Evolutionary conservation across 2,113 vertebrate species (phyloP).

Genomic region (Nerophis lumbriciformis): DNA sequence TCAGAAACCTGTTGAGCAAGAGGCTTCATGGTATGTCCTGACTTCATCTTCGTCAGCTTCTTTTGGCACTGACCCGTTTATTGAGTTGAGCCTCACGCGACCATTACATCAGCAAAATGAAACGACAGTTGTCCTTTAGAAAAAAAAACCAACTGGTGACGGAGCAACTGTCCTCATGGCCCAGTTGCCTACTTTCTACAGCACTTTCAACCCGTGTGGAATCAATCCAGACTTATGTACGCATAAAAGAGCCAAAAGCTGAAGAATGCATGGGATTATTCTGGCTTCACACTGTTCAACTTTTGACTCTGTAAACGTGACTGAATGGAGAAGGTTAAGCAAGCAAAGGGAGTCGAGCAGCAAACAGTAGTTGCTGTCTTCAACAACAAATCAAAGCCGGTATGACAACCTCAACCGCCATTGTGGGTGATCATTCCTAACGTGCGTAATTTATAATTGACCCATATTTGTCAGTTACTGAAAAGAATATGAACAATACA

Average conservation of each 20-base stretch:
- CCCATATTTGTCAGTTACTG: conserved; percentile 21
- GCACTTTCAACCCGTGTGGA: neutral
- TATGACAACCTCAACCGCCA: neutral
- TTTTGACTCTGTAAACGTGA: conserved; percentile 8
- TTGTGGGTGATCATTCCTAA: conserved; percentile 4
- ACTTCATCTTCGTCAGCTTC: neutral
- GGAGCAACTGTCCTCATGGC: neutral
- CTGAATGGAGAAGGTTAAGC: conserved; percentile 28
- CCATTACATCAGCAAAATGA: neutral
- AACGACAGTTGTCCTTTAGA: neutral
- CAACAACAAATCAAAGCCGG: neutral
- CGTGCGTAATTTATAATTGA: conserved; percentile 21
- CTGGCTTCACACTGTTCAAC: neutral
- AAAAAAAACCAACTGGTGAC: neutral
- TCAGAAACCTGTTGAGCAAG: conserved; percentile 3
- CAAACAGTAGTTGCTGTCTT: neutral
- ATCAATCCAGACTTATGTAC: neutral
- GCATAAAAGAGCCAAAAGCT: neutral
- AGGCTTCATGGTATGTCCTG: neutral
- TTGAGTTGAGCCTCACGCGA: neutral
- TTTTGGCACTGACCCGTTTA: no score
- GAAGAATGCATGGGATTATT: conserved; percentile 4
- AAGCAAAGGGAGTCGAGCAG: conserved; percentile 22
- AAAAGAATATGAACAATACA: conserved; percentile 23
- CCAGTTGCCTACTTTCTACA: neutral